Conservation (phyloP, 2,797 vertebrate genomes). For the Sarcophilus harrisii region DNA sequence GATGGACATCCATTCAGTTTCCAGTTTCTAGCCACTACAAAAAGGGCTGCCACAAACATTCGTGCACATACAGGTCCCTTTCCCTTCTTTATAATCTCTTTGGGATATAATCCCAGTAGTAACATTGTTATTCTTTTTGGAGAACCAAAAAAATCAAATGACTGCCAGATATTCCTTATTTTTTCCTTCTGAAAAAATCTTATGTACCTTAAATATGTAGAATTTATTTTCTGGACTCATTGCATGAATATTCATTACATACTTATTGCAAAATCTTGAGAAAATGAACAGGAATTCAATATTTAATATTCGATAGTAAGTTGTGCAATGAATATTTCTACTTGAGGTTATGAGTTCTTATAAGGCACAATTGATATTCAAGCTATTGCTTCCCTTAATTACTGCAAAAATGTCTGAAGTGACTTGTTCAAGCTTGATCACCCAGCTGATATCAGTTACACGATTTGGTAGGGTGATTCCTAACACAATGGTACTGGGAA, state of each 20-base stretch:
- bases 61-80: no score
- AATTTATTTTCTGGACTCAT: conserved; percentile 51
- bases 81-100: no score
- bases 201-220: conserved; percentile 41
- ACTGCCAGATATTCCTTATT: neutral
- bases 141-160: neutral
- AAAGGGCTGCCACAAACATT: no score
- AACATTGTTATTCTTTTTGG: neutral
- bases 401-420: neutral
- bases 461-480: neutral
- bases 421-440: neutral
- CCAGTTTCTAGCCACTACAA: no score
- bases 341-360: neutral
- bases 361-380: neutral
- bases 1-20: no score
- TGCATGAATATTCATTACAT: conserved; percentile 36
- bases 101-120: no score
- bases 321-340: neutral
- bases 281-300: neutral
- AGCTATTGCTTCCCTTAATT: neutral
- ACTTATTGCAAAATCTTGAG: neutral
- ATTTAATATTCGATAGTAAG: neutral
- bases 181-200: neutral
- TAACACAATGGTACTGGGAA: neutral
- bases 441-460: neutral